Percentiles rank a stretch among this genome's conserved stretches.
phyloP scores from a whole-genome alignment of 2,888 invertebrate species.

The Euplagia quadripunctaria region DNA sequence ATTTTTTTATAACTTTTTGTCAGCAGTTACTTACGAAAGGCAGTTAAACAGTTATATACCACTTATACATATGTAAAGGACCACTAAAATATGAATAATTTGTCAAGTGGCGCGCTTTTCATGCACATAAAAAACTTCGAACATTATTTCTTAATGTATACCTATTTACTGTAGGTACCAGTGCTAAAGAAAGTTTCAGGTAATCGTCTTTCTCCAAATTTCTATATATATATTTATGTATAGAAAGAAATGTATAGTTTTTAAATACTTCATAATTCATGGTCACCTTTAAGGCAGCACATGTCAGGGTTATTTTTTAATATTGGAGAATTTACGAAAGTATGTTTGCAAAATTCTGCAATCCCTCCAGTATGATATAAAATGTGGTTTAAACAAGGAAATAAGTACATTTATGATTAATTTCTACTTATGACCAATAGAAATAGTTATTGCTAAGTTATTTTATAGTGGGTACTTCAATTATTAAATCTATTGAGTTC shows the following conservation, averaged over 20 bases:
- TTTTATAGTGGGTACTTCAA: not conserved
- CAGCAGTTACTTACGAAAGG: slow-evolving; percentile 11
- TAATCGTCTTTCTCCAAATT: too few relatives aligned
- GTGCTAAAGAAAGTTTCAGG: too few relatives aligned
- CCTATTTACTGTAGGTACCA: not conserved
- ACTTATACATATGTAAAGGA: slow-evolving; percentile 37
- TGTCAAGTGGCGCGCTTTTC: not conserved
- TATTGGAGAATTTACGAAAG: not conserved
- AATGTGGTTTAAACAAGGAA: too few relatives aligned
- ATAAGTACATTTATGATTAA: too few relatives aligned
- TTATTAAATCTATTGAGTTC: not conserved
- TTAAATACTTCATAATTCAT: too few relatives aligned
- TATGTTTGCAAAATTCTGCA: not conserved
- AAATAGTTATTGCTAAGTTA: not conserved
- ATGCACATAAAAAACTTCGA: not conserved
- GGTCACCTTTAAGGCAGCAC: too few relatives aligned
- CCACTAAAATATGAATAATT: not conserved
- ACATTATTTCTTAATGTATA: not conserved
- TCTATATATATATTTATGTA: too few relatives aligned
- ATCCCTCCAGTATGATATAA: not conserved
- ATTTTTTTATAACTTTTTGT: slow-evolving; percentile 28
- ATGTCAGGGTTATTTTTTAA: too few relatives aligned
- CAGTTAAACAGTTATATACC: slow-evolving; percentile 4
- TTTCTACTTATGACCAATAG: not conserved
- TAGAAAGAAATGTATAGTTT: too few relatives aligned